Evolutionary conservation across 2,113 vertebrate species (phyloP).

Genomic region (Cheirogaleus medius): DNA sequence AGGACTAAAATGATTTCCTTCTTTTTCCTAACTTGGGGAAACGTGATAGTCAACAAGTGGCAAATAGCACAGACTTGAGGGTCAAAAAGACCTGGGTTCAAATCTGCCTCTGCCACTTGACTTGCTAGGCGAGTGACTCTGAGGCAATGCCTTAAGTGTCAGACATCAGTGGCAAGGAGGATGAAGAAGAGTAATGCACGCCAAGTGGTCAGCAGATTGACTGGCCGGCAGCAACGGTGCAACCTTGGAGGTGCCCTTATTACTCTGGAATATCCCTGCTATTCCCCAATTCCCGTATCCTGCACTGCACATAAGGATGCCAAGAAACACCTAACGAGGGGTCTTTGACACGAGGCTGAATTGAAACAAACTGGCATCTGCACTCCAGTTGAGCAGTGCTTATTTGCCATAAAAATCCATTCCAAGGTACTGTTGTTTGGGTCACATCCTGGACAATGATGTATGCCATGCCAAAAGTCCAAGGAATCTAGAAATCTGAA

Average conservation of each 20-base stretch:
- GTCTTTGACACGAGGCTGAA: not conserved
- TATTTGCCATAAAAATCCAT: not conserved
- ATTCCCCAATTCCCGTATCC: not conserved
- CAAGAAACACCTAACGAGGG: not conserved
- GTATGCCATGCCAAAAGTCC: not conserved
- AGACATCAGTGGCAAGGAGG: not conserved
- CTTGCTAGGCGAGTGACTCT: not conserved
- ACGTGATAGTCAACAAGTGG: not conserved
- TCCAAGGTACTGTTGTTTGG: not conserved
- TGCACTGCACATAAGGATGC: fast-evolving
- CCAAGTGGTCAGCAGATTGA: fast-evolving
- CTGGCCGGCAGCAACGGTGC: not conserved
- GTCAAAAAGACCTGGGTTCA: not conserved
- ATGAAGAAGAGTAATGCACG: not conserved
- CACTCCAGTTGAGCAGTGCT: not conserved
- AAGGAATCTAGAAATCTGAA: not conserved
- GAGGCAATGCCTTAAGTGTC: not conserved
- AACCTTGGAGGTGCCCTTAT: not conserved
- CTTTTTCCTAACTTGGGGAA: not conserved
- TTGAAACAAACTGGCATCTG: not conserved
- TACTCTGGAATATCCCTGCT: not conserved
- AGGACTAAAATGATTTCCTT: not conserved
- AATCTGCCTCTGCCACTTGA: not conserved
- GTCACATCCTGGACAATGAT: not conserved
- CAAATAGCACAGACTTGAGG: not conserved